These are phyloP conservation scores for Aporophyla nigra DNA, from an alignment of 2,888 invertebrate genomes.

Conservation along the genomic window DNA sequence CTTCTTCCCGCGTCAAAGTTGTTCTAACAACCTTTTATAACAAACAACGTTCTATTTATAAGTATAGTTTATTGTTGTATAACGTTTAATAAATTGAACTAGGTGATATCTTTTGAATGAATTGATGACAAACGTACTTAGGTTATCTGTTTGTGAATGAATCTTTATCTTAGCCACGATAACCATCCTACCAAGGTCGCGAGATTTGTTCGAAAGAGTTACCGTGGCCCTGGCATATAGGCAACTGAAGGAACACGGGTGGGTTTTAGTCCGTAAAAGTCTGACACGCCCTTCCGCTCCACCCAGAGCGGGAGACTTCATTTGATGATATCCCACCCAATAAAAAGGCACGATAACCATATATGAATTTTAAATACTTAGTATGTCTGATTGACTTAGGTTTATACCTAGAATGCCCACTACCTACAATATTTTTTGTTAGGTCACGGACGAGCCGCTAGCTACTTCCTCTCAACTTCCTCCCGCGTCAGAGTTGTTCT, in stretches of 20 bases:
- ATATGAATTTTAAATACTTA: slow-evolving; percentile 18
- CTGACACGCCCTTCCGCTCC: too few species aligned
- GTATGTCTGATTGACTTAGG: slow-evolving; percentile 6
- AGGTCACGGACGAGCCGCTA: slow-evolving; percentile 20
- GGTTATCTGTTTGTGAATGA: slow-evolving; percentile 29
- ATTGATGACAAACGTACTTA: neutral
- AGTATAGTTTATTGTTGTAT: slow-evolving; percentile 14
- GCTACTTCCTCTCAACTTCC: slow-evolving; percentile 12
- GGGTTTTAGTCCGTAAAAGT: too few species aligned
- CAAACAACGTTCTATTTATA: too few species aligned
- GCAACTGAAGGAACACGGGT: too few species aligned
- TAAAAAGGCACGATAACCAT: neutral
- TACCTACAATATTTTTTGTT: too few species aligned
- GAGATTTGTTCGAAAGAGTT: too few species aligned
- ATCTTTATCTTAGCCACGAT: slow-evolving; percentile 4
- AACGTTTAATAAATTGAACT: neutral
- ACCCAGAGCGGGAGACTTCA: too few species aligned
- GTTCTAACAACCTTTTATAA: too few species aligned
- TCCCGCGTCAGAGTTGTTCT: neutral
- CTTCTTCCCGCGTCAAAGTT: too few species aligned
- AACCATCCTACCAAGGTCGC: too few species aligned
- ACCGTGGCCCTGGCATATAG: too few species aligned
- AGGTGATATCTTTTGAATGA: neutral
- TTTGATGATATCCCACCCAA: too few species aligned
- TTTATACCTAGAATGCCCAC: slow-evolving; percentile 7